phyloP scores from a whole-genome alignment of 2,113 vertebrate species.

The Callochromis pleurospilus region DNA sequence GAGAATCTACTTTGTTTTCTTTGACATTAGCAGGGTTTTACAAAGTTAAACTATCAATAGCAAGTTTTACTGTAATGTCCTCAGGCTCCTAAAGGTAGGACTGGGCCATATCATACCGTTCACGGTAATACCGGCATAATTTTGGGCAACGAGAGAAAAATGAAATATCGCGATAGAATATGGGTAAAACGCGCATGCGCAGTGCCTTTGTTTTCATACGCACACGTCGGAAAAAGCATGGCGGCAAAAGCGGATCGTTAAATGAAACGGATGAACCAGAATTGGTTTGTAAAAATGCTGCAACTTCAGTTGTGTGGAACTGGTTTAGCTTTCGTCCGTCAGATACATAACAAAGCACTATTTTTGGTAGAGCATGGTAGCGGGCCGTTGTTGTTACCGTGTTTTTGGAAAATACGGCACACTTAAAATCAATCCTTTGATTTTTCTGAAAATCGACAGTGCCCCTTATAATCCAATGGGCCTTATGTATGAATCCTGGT shows the following conservation, averaged over 20 bases:
- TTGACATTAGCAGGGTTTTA: not conserved
- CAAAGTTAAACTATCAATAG: not conserved
- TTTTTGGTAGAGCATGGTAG: rapidly evolving
- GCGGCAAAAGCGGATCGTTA: rapidly evolving
- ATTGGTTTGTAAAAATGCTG: not conserved
- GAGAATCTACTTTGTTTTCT: not conserved
- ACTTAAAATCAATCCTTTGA: no score
- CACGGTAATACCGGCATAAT: rapidly evolving
- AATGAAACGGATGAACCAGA: not conserved
- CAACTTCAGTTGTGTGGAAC: not conserved
- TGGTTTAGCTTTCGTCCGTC: rapidly evolving
- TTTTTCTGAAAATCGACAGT: no score
- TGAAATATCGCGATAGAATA: not conserved
- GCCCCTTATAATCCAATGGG: rapidly evolving
- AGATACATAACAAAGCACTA: not conserved
- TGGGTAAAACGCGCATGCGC: rapidly evolving
- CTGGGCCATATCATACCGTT: not conserved
- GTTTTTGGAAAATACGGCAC: no score
- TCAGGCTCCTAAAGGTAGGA: not conserved
- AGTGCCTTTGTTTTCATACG: not conserved
- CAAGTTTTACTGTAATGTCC: not conserved
- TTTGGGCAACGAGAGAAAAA: not conserved
- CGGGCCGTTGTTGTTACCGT: not conserved
- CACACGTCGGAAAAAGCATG: not conserved
- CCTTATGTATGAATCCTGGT: no score